These are phyloP conservation scores for Maccullochella peelii DNA, from an alignment of 2,113 vertebrate species.

Conservation along the genomic window DNA sequence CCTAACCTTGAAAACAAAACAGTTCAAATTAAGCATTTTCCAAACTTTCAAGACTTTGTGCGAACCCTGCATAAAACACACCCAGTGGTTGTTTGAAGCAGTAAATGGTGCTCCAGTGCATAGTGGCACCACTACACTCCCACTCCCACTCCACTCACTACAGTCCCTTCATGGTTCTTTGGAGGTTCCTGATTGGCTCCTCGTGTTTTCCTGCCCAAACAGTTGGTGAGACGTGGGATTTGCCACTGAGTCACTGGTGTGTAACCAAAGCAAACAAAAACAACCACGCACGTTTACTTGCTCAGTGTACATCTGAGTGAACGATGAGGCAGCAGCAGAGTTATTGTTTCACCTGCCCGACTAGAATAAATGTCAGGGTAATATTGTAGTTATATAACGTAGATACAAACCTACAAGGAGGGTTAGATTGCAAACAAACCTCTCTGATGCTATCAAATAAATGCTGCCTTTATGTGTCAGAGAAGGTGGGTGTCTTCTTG, in stretches of 20 bases:
- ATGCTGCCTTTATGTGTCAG: conserved; percentile 32
- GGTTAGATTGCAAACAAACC: conserved; percentile 11
- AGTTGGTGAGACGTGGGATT: conserved; percentile 54
- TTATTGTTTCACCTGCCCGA: conserved; percentile 37
- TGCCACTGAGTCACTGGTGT: conserved; percentile 45
- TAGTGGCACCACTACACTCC: conserved; percentile 1
- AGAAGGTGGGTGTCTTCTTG: conserved; percentile 27
- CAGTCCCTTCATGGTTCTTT: conserved; percentile 33
- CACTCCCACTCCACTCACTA: neutral
- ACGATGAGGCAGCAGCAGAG: neutral
- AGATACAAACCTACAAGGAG: neutral
- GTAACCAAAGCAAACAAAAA: conserved; percentile 53
- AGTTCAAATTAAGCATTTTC: too few relatives aligned
- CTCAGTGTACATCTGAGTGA: conserved; percentile 11
- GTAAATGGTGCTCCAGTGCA: conserved; percentile 13
- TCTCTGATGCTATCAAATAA: conserved; percentile 34
- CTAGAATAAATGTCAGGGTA: conserved; percentile 47
- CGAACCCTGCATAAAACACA: neutral
- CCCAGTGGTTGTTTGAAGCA: neutral
- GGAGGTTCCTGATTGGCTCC: conserved; percentile 32
- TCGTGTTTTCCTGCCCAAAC: conserved; percentile 47
- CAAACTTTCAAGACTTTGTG: too few relatives aligned
- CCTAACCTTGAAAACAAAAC: too few relatives aligned
- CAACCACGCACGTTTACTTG: conserved; percentile 37
- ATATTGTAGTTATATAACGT: conserved; percentile 41